Conservation (phyloP, 2,113 vertebrate genomes). For the Physeter macrocephalus region DNA sequence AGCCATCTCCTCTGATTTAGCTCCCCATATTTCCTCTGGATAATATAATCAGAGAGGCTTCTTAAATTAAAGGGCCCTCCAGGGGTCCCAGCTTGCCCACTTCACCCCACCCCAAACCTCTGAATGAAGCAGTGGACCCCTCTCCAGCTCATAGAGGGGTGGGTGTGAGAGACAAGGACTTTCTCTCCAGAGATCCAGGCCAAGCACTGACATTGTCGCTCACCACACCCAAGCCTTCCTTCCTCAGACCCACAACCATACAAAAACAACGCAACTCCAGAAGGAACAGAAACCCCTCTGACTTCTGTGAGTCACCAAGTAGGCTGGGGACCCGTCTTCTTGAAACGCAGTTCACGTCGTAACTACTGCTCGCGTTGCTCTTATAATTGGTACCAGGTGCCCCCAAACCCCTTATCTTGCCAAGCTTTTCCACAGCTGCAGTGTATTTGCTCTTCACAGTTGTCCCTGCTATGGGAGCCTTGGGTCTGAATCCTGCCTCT, state of each 20-base stretch:
- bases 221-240: background rate
- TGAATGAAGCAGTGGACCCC: background rate
- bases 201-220: rapidly evolving
- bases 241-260: background rate
- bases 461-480: background rate
- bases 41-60: conserved; percentile 55
- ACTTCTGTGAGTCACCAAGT: background rate
- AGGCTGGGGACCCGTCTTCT: background rate
- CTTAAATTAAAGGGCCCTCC: conserved; percentile 20
- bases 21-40: conserved; percentile 34
- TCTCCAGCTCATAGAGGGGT: background rate
- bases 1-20: conserved; percentile 59
- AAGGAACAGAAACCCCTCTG: background rate
- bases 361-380: background rate
- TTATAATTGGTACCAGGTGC: background rate
- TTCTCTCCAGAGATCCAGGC: background rate
- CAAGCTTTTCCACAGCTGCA: background rate
- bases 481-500: background rate
- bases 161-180: background rate
- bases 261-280: too few species aligned
- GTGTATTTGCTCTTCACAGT: background rate
- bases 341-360: background rate
- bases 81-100: background rate
- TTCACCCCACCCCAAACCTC: background rate
- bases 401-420: background rate